Evolutionary conservation across 1,140 invertebrate species (phyloP).

Genomic region (Platyscapa corneri): DNA sequence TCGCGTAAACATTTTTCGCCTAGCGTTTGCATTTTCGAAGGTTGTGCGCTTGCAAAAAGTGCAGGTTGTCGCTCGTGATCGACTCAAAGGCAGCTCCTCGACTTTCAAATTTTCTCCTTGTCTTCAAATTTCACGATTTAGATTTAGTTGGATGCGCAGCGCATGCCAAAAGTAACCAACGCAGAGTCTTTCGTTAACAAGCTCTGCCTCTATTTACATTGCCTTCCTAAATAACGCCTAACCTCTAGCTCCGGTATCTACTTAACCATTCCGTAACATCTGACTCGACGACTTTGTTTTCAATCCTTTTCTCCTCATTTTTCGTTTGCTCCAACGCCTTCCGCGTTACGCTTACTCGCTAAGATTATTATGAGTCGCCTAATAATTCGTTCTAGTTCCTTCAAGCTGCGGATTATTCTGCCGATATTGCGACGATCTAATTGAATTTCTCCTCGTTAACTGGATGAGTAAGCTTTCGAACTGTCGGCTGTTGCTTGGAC

Average conservation of each 20-base stretch:
- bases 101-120: too few species aligned
- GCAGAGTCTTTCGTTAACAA: constrained; percentile 48
- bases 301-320: neutral
- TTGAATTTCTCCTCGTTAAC: constrained; percentile 1
- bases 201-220: constrained; percentile 57
- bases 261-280: neutral
- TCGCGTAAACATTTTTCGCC: constrained; percentile 7
- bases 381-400: neutral
- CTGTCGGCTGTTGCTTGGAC: neutral
- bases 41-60: too few species aligned
- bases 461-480: neutral
- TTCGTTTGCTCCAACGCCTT: too few species aligned
- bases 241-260: constrained; percentile 28
- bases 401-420: neutral
- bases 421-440: constrained; percentile 13
- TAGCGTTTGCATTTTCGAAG: constrained; percentile 4
- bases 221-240: constrained; percentile 17
- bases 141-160: too few species aligned
- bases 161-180: constrained; percentile 15
- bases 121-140: constrained; percentile 39
- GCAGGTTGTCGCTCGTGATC: too few species aligned
- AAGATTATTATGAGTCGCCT: neutral
- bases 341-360: neutral
- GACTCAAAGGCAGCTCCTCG: too few species aligned
- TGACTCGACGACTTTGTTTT: neutral